Evolutionary conservation across 2,113 vertebrate genomes (phyloP), one percentile per base, ranked within the genome.

Genomic region (Prietella phreatophila): DNA sequence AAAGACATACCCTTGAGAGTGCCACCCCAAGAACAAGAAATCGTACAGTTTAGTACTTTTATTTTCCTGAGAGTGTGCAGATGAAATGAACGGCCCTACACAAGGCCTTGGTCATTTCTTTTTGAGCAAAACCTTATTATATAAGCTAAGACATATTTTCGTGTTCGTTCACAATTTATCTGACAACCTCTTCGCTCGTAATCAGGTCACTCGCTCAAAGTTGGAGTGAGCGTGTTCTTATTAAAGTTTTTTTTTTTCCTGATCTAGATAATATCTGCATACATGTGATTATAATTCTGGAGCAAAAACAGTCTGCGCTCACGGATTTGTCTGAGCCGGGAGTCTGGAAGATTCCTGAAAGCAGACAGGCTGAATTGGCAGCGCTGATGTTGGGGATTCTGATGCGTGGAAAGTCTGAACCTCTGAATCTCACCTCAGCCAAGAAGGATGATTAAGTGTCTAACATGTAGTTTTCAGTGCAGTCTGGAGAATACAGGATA

Each of bases 401-500:
- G 87, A 42, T 47, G 25, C 50, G 76, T 63, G 65, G 61, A 81
- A 84, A 65, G 20, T 75, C 47, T 82, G 53, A 58, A 19, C 53
- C 78, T 81, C 25, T 17, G 30, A 76, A 33, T 8, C 42, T 63
- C 78, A n/a, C 39, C 25, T 65, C 42, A 82, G 86, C 86, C 86
- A 76, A 19, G 30, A 50, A 47, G 60, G 75, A 76, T 36, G 10
- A 75, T 55, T n/a, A 39, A 55, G 42, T 79, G 76, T 79, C 76
- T 30, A 56, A 13, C 11, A 19, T 76, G 33, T 42, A 15, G 58
- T 22, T 61, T 85, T 85, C 13, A 60, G 71, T 56, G 27, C 36
- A 78, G 84, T 27, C 58, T 80, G 61, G 83, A 81, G 75, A 88
- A 78, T 47, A 22, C 39, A 80, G 30, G 15, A 22, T 63, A 79